These are phyloP conservation scores for Rhopalosiphum nymphaeae DNA, from an alignment of 2,888 invertebrate genomes.

Conservation along the genomic window DNA sequence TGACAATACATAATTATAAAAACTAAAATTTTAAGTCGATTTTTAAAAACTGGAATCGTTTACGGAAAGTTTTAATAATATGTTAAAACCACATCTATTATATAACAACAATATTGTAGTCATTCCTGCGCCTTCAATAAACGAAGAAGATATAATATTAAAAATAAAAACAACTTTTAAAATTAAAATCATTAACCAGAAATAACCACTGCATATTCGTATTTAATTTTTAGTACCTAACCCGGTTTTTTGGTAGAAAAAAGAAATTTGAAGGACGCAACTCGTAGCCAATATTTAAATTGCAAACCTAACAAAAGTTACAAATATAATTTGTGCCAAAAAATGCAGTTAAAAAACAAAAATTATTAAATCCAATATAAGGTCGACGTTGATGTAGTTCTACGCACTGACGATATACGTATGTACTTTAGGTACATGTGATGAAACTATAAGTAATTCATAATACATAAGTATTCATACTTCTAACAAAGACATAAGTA, in stretches of 20 bases:
- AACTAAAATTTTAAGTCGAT: not conserved
- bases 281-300: not conserved
- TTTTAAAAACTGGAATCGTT: not conserved
- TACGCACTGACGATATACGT: too few species aligned
- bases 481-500: too few species aligned
- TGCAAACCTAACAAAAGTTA: not conserved
- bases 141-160: not conserved
- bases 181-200: not conserved
- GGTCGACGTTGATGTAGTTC: too few species aligned
- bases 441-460: too few species aligned
- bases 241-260: not conserved
- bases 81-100: not conserved
- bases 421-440: too few species aligned
- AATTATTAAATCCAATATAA: too few species aligned
- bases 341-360: too few species aligned
- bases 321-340: not conserved
- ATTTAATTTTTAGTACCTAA: not conserved
- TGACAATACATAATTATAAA: not conserved
- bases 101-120: not conserved
- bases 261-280: not conserved
- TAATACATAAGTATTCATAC: not conserved
- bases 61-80: not conserved
- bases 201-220: not conserved
- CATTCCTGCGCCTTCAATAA: not conserved
- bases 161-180: not conserved